A percentile compares a stretch with the other conserved stretches of the same genome.
These are phyloP conservation scores for Monomorium pharaonis DNA, from an alignment of 1,140 invertebrate species.

Conservation along the genomic window DNA sequence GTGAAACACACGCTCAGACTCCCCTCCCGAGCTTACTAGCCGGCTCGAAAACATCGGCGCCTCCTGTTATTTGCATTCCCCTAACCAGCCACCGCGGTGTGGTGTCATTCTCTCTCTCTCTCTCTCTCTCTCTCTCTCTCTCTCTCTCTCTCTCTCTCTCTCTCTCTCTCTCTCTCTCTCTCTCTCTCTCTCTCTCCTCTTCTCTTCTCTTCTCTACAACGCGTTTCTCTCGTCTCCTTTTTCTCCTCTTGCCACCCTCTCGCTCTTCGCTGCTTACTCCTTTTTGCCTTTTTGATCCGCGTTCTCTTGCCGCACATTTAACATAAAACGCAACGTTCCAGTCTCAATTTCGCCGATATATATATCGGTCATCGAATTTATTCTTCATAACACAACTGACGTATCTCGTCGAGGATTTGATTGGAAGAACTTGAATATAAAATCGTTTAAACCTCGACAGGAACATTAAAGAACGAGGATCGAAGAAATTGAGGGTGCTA, in stretches of 20 bases:
- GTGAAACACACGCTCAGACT: constrained; percentile 81
- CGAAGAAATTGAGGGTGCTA: not conserved
- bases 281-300: constrained; percentile 61
- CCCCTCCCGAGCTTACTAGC: constrained; percentile 81
- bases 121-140: not conserved
- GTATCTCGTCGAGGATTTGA: not conserved
- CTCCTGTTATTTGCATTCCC: constrained; percentile 84
- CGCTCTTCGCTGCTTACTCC: constrained; percentile 26
- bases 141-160: not conserved
- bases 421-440: constrained; percentile 1
- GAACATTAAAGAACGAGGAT: not conserved
- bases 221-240: constrained; percentile 47
- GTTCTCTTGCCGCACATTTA: constrained; percentile 28
- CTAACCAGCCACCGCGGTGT: constrained; percentile 71
- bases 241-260: constrained; percentile 26
- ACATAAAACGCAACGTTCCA: constrained; percentile 40
- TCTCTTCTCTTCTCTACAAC: not conserved
- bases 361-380: constrained; percentile 8
- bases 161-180: not conserved
- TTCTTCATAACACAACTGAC: not conserved
- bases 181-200: not conserved
- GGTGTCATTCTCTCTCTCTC: constrained; percentile 79
- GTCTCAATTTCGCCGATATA: constrained; percentile 42
- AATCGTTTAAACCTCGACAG: not conserved
- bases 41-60: constrained; percentile 84